phyloP scores from a whole-genome alignment of 2,888 invertebrate genomes.

The Harpalus rubripes region DNA sequence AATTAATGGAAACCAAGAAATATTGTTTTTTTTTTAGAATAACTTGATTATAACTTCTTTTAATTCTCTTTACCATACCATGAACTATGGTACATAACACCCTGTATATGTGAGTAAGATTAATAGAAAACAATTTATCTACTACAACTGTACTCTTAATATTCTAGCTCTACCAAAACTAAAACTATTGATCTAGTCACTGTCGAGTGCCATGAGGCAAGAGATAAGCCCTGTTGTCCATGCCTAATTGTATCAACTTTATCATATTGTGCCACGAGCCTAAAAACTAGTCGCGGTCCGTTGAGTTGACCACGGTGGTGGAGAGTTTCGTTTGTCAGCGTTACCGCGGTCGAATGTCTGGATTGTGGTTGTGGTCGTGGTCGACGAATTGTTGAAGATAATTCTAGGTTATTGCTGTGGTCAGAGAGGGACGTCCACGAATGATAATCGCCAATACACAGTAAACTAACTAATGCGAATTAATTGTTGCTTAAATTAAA shows the following conservation, averaged over 20 bases:
- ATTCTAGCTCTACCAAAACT: not conserved
- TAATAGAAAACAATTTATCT: too few relatives aligned
- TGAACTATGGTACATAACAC: too few relatives aligned
- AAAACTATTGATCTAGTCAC: not conserved
- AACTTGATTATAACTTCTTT: too few relatives aligned
- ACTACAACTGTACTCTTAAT: not conserved
- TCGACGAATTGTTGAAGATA: conserved; percentile 4
- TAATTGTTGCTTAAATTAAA: not conserved
- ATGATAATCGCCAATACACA: not conserved
- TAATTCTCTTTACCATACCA: too few relatives aligned
- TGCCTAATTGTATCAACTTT: conserved; percentile 2
- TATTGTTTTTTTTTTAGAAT: too few relatives aligned
- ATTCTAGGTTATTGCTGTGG: conserved; percentile 14
- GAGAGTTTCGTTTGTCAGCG: not conserved
- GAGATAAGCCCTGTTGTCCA: not conserved
- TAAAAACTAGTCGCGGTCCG: not conserved
- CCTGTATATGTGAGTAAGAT: too few relatives aligned
- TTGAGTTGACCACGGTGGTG: not conserved
- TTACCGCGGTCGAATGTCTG: not conserved
- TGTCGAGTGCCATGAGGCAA: not conserved
- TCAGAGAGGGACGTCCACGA: not conserved
- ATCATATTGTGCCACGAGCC: not conserved
- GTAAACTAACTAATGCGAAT: not conserved
- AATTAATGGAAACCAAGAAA: too few relatives aligned
- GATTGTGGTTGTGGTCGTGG: not conserved